Conservation (phyloP, 2,797 vertebrate genomes). For the Nothura maculosa region DNA sequence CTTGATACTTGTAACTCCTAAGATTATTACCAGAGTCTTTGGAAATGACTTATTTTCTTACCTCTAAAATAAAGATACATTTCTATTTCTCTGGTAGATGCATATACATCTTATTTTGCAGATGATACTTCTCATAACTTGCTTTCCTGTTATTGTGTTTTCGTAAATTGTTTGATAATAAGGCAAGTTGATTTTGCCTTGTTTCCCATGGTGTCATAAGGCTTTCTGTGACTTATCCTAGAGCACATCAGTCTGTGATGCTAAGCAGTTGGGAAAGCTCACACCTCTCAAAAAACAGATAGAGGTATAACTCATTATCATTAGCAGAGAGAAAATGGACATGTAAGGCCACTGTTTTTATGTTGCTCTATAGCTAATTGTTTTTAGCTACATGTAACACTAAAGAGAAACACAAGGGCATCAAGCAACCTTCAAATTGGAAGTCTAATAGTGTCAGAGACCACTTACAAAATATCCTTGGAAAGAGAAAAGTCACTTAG, state of each 20-base stretch:
- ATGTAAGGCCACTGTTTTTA: background rate
- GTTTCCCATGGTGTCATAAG: background rate
- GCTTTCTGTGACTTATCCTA: background rate
- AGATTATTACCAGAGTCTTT: background rate
- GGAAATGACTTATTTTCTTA: background rate
- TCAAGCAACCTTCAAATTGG: background rate
- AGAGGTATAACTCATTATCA: background rate
- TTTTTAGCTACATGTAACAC: background rate
- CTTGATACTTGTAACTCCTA: background rate
- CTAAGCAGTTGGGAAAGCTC: background rate
- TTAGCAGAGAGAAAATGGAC: background rate
- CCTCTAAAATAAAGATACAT: background rate
- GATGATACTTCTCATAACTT: background rate
- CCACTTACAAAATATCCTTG: background rate
- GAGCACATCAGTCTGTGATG: background rate
- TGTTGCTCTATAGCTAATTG: rapidly evolving
- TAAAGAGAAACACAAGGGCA: background rate
- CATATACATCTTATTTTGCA: background rate
- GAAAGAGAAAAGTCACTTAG: background rate
- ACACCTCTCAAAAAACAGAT: background rate
- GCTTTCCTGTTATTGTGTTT: background rate
- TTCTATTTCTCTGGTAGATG: background rate
- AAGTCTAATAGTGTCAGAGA: background rate
- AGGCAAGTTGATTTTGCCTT: background rate
- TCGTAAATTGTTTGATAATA: background rate